These are phyloP conservation scores for Myotis vivesi DNA, from an alignment of 2,797 vertebrate species.

Conservation along the genomic window DNA sequence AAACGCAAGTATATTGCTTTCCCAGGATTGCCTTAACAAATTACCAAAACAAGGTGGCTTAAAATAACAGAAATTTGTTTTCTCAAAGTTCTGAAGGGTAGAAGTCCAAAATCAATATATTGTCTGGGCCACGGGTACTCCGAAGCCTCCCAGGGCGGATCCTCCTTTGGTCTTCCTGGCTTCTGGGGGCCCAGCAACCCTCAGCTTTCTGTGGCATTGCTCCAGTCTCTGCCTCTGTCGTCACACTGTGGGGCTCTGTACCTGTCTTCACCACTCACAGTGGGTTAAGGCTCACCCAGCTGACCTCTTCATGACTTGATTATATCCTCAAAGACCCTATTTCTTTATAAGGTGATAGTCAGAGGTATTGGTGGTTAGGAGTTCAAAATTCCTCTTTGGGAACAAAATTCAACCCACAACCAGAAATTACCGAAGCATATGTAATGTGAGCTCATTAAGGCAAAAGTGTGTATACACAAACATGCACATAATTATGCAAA, in stretches of 20 bases:
- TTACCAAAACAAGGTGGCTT: background rate
- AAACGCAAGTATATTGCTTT: background rate
- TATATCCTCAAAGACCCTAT: background rate
- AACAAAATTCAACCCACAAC: background rate
- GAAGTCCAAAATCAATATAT: background rate
- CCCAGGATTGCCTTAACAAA: background rate
- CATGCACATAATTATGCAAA: background rate
- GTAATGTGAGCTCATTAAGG: background rate
- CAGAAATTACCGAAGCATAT: background rate
- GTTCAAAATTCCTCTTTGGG: background rate
- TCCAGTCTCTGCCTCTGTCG: background rate
- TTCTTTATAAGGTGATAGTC: background rate
- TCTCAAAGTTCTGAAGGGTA: background rate
- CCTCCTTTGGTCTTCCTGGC: background rate
- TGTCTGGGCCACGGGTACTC: too few species aligned
- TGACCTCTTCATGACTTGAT: background rate
- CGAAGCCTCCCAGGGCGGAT: accelerated
- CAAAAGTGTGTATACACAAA: background rate
- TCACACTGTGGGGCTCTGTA: too few species aligned
- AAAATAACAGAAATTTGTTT: background rate
- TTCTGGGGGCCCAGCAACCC: background rate
- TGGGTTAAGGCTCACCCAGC: background rate
- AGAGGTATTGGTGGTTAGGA: background rate
- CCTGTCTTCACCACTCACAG: background rate
- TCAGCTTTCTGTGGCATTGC: background rate